phyloP scores from a whole-genome alignment of 2,797 vertebrate genomes.

The Urosaurus nigricauda region DNA sequence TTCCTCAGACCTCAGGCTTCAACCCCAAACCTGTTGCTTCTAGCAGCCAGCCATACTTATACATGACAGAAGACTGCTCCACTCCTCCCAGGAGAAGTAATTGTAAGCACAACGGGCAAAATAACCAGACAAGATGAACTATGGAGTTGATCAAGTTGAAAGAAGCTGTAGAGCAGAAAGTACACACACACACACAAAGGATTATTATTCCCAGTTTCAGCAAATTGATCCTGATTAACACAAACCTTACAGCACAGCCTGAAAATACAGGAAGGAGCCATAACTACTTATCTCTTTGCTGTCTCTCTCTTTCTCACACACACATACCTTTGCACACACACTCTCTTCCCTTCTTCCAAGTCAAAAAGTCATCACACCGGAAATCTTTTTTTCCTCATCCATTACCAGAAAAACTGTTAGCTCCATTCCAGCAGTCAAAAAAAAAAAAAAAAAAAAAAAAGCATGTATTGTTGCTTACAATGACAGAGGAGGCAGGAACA shows the following conservation, averaged over 20 bases:
- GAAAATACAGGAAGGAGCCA: not conserved
- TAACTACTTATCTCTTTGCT: not conserved
- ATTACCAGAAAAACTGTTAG: constrained; percentile 63
- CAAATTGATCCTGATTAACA: not conserved
- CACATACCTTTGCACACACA: not conserved
- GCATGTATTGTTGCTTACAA: constrained; percentile 59
- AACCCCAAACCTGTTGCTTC: no score
- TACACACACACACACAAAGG: not conserved
- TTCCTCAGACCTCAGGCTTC: not conserved
- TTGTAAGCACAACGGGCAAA: not conserved
- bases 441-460: no score
- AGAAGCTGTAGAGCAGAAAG: not conserved
- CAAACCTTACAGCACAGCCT: not conserved
- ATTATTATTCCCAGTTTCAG: not conserved
- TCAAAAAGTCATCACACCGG: constrained; percentile 34
- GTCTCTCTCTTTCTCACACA: not conserved
- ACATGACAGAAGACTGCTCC: not conserved
- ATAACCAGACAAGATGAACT: not conserved
- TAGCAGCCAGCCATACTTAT: not conserved
- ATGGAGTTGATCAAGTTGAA: not conserved
- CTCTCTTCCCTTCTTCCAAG: not conserved
- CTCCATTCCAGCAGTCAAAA: constrained; percentile 61
- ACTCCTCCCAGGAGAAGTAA: not conserved
- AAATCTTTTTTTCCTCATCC: constrained; percentile 55
- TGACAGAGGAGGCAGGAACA: constrained; percentile 60